Evolutionary conservation across 2,888 invertebrate genomes (phyloP).

Genomic region (Phengaris alcon): DNA sequence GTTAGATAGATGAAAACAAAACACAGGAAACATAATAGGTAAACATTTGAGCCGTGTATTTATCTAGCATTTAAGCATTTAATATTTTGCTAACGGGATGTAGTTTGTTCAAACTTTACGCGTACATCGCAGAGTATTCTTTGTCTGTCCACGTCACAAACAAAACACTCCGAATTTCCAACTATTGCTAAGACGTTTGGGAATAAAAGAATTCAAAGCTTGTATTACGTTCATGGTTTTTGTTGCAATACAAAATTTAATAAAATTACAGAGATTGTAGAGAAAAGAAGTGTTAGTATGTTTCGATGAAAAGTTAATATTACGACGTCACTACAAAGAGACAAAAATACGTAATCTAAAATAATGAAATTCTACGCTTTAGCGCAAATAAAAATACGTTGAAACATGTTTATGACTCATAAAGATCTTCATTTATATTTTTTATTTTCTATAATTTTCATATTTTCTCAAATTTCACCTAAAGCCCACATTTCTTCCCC

Average conservation of each 20-base stretch:
- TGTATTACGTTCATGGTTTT: not conserved
- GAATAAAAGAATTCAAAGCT: constrained; percentile 11
- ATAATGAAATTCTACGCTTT: no score
- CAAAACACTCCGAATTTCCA: constrained; percentile 3
- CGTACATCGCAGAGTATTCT: constrained; percentile 6
- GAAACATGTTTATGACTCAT: no score
- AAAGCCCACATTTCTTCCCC: no score
- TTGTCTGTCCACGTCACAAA: constrained; percentile 23
- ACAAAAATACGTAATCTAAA: no score
- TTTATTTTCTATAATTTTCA: no score
- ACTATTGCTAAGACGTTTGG: not conserved
- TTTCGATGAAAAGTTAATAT: no score
- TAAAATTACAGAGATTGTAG: not conserved
- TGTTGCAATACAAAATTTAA: not conserved
- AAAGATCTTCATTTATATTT: no score
- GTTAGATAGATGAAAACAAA: not conserved
- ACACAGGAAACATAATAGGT: not conserved
- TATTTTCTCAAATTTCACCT: no score
- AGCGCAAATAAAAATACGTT: no score
- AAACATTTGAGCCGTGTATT: constrained; percentile 11
- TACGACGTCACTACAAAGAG: no score
- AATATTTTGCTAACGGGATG: constrained; percentile 6
- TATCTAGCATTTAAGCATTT: not conserved
- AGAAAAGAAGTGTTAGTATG: not conserved
- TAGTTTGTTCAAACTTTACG: constrained; percentile 25